A percentile compares a stretch with the other conserved stretches of the same genome.
Evolutionary conservation across 2,113 vertebrate genomes (phyloP).

Genomic region (Nyctereutes procyonoides): DNA sequence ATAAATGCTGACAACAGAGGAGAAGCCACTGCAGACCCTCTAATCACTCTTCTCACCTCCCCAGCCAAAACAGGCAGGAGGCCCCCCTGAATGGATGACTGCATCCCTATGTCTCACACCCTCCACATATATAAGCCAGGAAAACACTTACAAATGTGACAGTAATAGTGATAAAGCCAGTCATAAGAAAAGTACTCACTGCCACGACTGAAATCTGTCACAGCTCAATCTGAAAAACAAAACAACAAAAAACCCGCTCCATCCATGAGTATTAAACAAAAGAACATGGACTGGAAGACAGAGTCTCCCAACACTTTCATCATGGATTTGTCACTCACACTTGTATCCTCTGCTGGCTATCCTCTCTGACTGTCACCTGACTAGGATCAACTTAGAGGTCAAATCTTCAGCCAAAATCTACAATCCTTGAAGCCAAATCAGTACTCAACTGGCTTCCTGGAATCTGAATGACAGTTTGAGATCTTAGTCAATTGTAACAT

Average conservation of each 20-base stretch:
- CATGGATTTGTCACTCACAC: neutral
- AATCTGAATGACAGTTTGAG: neutral
- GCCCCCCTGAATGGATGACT: neutral
- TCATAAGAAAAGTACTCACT: neutral
- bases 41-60: neutral
- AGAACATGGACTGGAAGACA: neutral
- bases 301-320: neutral
- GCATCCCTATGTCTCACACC: neutral
- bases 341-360: neutral
- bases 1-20: neutral
- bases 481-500: neutral
- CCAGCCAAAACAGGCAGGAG: neutral
- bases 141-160: neutral
- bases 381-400: neutral
- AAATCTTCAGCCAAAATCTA: neutral
- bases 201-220: neutral
- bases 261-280: neutral
- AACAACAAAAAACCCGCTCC: neutral
- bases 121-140: neutral
- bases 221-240: neutral
- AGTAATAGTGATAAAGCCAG: neutral
- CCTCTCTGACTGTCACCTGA: neutral
- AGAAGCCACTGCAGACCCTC: neutral
- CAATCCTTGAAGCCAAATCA: neutral
- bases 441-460: neutral